These are phyloP conservation scores for Gymnodraco acuticeps DNA, from an alignment of 2,797 vertebrate genomes.

Conservation along the genomic window DNA sequence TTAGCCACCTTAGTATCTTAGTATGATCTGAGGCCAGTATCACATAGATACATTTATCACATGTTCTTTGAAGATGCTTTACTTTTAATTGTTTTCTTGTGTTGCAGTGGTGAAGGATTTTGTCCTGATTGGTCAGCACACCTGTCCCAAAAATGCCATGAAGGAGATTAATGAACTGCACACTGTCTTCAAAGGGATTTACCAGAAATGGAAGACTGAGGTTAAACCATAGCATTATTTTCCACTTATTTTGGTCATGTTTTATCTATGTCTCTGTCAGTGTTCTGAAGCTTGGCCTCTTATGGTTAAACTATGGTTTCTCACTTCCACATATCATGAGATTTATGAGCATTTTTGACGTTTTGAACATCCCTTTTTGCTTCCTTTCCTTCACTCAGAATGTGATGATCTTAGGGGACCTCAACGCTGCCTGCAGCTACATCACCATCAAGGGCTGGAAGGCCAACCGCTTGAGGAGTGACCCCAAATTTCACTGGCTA, in stretches of 20 bases:
- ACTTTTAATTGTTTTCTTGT: constrained; percentile 5
- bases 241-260: not conserved
- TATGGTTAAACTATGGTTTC: constrained; percentile 18
- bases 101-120: constrained; percentile 85
- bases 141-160: constrained; percentile 85
- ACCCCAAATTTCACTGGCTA: constrained; percentile 86
- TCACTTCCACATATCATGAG: not conserved
- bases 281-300: not conserved
- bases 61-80: not conserved
- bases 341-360: not conserved
- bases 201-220: constrained; percentile 83
- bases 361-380: constrained; percentile 14
- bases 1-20: not conserved
- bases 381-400: constrained; percentile 74
- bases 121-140: constrained; percentile 87
- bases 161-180: constrained; percentile 87
- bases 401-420: constrained; percentile 88
- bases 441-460: constrained; percentile 85
- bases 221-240: constrained; percentile 2
- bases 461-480: constrained; percentile 77
- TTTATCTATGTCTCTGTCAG: not conserved
- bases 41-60: not conserved
- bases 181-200: constrained; percentile 80
- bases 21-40: not conserved
- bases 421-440: constrained; percentile 88